Conservation (phyloP, 1,140 invertebrate genomes). For the Bombyx mandarina region DNA sequence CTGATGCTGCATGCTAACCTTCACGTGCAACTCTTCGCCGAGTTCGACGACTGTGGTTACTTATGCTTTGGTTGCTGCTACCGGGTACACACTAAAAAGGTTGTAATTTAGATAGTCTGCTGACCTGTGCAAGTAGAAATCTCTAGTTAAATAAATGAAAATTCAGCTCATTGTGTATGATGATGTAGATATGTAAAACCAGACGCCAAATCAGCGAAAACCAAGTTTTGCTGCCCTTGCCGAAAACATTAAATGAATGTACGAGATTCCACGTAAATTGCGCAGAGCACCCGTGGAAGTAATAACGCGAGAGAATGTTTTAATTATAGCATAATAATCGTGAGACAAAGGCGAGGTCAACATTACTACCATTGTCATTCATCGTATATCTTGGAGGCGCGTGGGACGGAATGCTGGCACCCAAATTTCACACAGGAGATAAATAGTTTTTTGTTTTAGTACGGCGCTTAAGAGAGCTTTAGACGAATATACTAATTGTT, state of each 20-base stretch:
- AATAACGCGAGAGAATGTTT: constrained; percentile 12
- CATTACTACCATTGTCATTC: constrained; percentile 2
- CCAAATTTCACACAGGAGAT: neutral
- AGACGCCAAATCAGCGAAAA: neutral
- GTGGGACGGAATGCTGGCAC: neutral
- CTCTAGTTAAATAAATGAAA: too few relatives aligned
- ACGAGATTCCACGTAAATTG: constrained; percentile 12
- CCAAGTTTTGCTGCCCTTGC: neutral
- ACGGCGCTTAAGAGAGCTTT: too few relatives aligned
- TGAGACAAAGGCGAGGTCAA: constrained; percentile 8
- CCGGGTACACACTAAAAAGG: too few relatives aligned
- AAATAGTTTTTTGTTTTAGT: neutral
- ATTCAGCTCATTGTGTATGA: too few relatives aligned
- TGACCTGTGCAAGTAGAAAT: too few relatives aligned
- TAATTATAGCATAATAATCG: constrained; percentile 13
- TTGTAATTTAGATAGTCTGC: too few relatives aligned
- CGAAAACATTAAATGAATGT: constrained; percentile 11
- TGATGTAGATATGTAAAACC: too few relatives aligned
- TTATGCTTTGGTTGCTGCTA: too few relatives aligned
- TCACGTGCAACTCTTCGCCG: too few relatives aligned
- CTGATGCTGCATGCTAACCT: too few relatives aligned
- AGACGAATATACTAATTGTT: too few relatives aligned
- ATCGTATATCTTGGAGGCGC: constrained; percentile 4
- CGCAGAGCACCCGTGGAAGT: constrained; percentile 7
- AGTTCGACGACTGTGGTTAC: too few relatives aligned